A percentile compares a stretch with the other conserved stretches of the same genome.
These are phyloP conservation scores for Chrysopilus asiliformis DNA, from an alignment of 2,888 invertebrate species.

Conservation along the genomic window DNA sequence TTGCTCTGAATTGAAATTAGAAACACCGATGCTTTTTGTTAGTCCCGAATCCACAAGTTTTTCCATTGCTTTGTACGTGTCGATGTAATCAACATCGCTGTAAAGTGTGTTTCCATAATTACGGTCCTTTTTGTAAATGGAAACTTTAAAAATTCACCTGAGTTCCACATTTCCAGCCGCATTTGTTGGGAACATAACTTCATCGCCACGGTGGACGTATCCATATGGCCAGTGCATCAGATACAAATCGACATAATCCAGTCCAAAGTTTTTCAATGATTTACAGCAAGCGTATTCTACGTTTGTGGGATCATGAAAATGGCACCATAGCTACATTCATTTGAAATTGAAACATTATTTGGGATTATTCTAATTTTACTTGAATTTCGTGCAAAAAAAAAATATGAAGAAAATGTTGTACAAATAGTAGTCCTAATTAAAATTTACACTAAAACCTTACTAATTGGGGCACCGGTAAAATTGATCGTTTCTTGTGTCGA, in stretches of 20 bases:
- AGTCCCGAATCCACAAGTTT: constrained; percentile 54
- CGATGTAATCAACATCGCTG: constrained; percentile 57
- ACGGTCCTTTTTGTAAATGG: neutral
- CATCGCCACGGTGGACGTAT: constrained; percentile 37
- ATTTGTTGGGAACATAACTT: constrained; percentile 19
- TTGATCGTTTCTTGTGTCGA: no score
- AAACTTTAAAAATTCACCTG: constrained; percentile 18
- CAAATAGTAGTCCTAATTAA: no score
- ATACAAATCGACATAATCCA: constrained; percentile 67
- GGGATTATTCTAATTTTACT: no score
- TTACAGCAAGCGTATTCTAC: constrained; percentile 48
- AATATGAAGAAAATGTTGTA: no score
- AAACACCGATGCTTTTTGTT: constrained; percentile 65
- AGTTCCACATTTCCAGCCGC: constrained; percentile 12
- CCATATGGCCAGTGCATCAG: constrained; percentile 74
- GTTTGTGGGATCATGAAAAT: constrained; percentile 44
- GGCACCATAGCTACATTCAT: constrained; percentile 29
- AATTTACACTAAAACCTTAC: no score
- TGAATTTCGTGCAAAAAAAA: no score
- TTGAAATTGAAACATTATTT: no score
- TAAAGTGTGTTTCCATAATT: constrained; percentile 13
- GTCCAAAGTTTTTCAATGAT: constrained; percentile 48
- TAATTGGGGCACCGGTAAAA: no score
- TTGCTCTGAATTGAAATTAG: constrained; percentile 75
- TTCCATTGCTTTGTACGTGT: constrained; percentile 73